These are phyloP conservation scores for Hycleus cichorii DNA, from an alignment of 1,140 invertebrate genomes.

Conservation along the genomic window DNA sequence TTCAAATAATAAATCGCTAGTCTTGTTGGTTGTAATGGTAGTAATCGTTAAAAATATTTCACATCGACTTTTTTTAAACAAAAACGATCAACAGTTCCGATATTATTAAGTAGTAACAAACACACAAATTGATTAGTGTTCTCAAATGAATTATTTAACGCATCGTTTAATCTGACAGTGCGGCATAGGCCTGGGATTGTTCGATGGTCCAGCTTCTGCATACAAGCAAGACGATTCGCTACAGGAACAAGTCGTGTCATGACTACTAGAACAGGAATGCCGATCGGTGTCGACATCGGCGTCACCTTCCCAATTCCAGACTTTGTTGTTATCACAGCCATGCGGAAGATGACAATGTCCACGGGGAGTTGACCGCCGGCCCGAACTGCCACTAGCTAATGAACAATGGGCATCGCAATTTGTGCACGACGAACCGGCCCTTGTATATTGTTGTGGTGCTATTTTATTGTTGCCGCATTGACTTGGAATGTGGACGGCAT, in stretches of 20 bases:
- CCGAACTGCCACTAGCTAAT: slow-evolving; percentile 32
- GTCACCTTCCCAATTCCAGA: slow-evolving; percentile 24
- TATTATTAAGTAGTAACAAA: no score
- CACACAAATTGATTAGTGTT: neutral
- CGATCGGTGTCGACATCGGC: slow-evolving; percentile 32
- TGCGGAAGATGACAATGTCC: slow-evolving; percentile 29
- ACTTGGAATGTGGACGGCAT: slow-evolving; percentile 34
- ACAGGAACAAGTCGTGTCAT: slow-evolving; percentile 40
- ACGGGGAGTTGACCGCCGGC: slow-evolving; percentile 23
- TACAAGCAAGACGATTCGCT: slow-evolving; percentile 40
- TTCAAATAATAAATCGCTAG: no score
- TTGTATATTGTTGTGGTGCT: slow-evolving; percentile 25
- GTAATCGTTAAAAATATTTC: no score
- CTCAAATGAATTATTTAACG: slow-evolving; percentile 18
- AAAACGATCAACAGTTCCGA: no score
- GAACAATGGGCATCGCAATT: slow-evolving; percentile 35
- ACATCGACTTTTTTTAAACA: no score
- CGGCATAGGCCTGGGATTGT: slow-evolving; percentile 14
- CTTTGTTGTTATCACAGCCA: slow-evolving; percentile 35
- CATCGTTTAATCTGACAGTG: slow-evolving; percentile 22
- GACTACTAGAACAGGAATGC: slow-evolving; percentile 40
- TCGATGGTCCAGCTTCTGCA: slow-evolving; percentile 35
- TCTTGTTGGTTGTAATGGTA: no score
- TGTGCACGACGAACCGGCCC: slow-evolving; percentile 33
- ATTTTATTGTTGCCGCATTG: slow-evolving; percentile 11